Evolutionary conservation across 2,113 vertebrate genomes (phyloP), one percentile per base, ranked within the genome.

Genomic region (Entomyzon cyanotis): DNA sequence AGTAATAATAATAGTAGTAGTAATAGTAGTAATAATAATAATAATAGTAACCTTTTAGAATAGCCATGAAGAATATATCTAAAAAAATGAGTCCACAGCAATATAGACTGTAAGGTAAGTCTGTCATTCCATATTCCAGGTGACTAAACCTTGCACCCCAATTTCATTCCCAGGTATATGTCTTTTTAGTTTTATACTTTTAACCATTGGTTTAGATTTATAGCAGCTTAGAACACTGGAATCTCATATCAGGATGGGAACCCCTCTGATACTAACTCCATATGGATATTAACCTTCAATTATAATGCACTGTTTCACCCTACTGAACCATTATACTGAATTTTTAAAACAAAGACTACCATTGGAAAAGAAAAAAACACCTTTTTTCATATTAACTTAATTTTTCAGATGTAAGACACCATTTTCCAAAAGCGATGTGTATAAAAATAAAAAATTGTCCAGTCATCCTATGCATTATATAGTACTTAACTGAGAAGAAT

Each of bases 401-500:
- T 88, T 96, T 92, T 86, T 83, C 63, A 81, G 41, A 37, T 39
- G 35, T 46, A 86, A 67, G 60, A 62, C 30, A 70, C 19, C 39
- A 31, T 75, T 89, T 94, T 81, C 60, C 33, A 70, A 89, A 95
- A 91, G 28, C 10, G 5, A 31, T 33, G 15, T 46, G 56, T 63
- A 47, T 93, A 87, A 95, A 89, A 90, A 55, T 87, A 90, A 94
- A 94, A 89, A 81, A 91, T 67, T 75, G 30, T 64, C 44, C 56
- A 39, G 44, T 67, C 77, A 84, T 67, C 70, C 82, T 78, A 74
- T 78, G 39, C 55, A 60, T 95, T 95, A 82, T 59, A 80, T 93
- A 95, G 92, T 84, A 74, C 86, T 97, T 96, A 94, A 59, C 89
- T 90, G 87, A 95, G 89, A 96, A 69, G 75, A 95, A 94, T 87